Percentiles rank a stretch among this genome's conserved stretches.
Conservation (phyloP, 2,888 invertebrate species). For the Podotricha telesiphe region DNA sequence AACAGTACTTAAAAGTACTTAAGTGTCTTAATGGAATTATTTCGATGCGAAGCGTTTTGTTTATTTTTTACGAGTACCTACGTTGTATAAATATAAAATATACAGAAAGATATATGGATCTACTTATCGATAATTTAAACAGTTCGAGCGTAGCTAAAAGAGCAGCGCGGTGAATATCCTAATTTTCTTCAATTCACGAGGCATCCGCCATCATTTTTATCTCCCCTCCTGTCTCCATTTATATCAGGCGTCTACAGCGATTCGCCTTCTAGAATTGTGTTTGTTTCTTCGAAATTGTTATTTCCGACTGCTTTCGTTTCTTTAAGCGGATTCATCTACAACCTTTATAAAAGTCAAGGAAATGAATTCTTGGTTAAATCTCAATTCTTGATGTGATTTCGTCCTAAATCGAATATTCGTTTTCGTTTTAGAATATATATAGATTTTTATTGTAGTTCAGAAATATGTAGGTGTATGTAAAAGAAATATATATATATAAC, state of each 20-base stretch:
- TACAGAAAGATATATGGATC: conserved; percentile 43
- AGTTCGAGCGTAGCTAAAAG: conserved; percentile 62
- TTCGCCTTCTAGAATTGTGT: conserved; percentile 77
- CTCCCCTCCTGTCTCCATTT: conserved; percentile 79
- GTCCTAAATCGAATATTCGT: conserved; percentile 57
- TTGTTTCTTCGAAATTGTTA: conserved; percentile 81
- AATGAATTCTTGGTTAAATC: conserved; percentile 71
- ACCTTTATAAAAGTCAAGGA: conserved; percentile 74
- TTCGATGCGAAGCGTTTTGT: not conserved
- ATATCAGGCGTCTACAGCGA: conserved; percentile 74
- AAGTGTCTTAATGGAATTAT: conserved; percentile 1
- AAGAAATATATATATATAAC: not conserved
- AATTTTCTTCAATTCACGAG: conserved; percentile 78
- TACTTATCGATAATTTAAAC: conserved; percentile 72
- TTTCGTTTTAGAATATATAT: conserved; percentile 33
- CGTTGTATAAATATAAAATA: conserved; percentile 11
- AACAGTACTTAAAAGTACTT: conserved; percentile 1
- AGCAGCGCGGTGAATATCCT: conserved; percentile 75
- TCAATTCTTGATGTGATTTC: conserved; percentile 70
- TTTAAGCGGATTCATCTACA: conserved; percentile 74
- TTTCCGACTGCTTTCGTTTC: conserved; percentile 78
- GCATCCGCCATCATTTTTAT: conserved; percentile 82
- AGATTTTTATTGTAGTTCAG: conserved; percentile 4
- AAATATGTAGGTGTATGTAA: conserved; percentile 1
- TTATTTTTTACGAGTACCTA: not conserved